Percentiles rank a stretch among this genome's conserved stretches.
These are phyloP conservation scores for Porites rus DNA, from an alignment of 92 coral and sea anemone genomes.

Conservation along the genomic window DNA sequence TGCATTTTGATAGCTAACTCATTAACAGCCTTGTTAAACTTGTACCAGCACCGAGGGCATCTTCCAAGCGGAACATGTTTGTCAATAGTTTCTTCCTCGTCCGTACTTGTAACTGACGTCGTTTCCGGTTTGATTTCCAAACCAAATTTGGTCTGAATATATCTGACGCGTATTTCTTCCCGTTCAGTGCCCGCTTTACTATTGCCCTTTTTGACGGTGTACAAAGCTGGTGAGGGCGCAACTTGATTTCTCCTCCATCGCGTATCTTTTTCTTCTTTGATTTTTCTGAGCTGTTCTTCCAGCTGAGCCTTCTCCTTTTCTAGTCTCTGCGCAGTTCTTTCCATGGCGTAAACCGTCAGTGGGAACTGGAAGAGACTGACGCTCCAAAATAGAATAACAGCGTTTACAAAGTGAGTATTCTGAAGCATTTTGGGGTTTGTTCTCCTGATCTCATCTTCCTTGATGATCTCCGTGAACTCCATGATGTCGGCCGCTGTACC, in stretches of 20 bases:
- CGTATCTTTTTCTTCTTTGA: slow-evolving; percentile 66
- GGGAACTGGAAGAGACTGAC: slow-evolving; percentile 92
- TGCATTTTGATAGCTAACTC: slow-evolving; percentile 55
- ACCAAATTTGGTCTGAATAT: slow-evolving; percentile 82
- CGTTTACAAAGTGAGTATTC: slow-evolving; percentile 77
- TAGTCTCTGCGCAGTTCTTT: slow-evolving; percentile 84
- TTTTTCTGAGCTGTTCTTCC: slow-evolving; percentile 74
- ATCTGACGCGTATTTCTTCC: slow-evolving; percentile 64
- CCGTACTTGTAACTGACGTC: slow-evolving; percentile 53
- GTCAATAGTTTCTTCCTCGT: slow-evolving; percentile 42
- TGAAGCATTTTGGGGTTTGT: slow-evolving; percentile 77
- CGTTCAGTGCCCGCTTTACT: slow-evolving; percentile 21
- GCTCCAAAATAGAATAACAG: slow-evolving; percentile 91
- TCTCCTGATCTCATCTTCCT: slow-evolving; percentile 85
- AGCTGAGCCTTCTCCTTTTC: slow-evolving; percentile 88
- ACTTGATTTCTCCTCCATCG: slow-evolving; percentile 81
- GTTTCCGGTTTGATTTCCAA: slow-evolving; percentile 78
- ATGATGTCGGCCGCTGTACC: slow-evolving; percentile 97
- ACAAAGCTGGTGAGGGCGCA: slow-evolving; percentile 81
- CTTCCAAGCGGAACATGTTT: slow-evolving; percentile 10
- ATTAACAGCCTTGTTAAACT: slow-evolving; percentile 35
- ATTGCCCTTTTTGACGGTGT: slow-evolving; percentile 71
- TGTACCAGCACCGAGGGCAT: slow-evolving; percentile 15
- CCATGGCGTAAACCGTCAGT: slow-evolving; percentile 85
- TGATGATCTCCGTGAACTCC: slow-evolving; percentile 92